Base-by-base conservation (phyloP, 2,113 vertebrate species). In the Pelobates fuscus region DNA sequence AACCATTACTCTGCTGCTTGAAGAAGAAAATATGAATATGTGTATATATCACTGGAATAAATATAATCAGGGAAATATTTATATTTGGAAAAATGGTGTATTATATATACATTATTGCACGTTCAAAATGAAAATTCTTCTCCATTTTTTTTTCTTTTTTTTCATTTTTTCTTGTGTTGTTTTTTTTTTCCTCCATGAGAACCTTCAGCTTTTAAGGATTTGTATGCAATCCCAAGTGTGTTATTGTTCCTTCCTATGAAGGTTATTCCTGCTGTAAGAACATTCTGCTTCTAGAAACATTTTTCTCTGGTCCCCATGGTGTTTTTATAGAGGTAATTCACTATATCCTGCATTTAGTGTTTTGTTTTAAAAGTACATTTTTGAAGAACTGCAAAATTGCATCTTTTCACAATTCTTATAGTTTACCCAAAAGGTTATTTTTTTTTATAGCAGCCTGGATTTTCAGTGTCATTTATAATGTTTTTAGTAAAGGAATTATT, bases 231-330 rank as follows among this genome's bases (percentile, higher is more conserved):
- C 63, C 63, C 71, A 75, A 46, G 63, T 66, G 71, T 67, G 32
- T 75, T 46, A 59, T 74, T 74, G 71, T 74, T 74, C 61, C 71
- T 63, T 66, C 61, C 46, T 65, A 55, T 67, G 71, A 75, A 75
- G 63, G 71, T 75, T 75, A 75, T 75, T 75, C 71, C 71, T 65
- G 44, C 52, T 75, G 71, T 67, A 75, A 75, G 71, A 75, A 58
- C 52, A 59, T 58, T 75, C 63, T 67, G 62, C 62, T 75, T 67
- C 43, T 67, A 67, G 63, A 75, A 75, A 75, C 63, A 75, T 75
- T 75, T 75, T 75, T 75, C 70, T 67, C 52, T 44, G 62, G 63
- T 67, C 63, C 71, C 63, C 52, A 67, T 67, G 71, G 71, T 67
- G 71, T 75, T 75, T 75, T 75, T 75, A 75, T 67, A 23, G 52